Conservation (phyloP, 2,113 vertebrate genomes). For the Melanerpes formicivorus region DNA sequence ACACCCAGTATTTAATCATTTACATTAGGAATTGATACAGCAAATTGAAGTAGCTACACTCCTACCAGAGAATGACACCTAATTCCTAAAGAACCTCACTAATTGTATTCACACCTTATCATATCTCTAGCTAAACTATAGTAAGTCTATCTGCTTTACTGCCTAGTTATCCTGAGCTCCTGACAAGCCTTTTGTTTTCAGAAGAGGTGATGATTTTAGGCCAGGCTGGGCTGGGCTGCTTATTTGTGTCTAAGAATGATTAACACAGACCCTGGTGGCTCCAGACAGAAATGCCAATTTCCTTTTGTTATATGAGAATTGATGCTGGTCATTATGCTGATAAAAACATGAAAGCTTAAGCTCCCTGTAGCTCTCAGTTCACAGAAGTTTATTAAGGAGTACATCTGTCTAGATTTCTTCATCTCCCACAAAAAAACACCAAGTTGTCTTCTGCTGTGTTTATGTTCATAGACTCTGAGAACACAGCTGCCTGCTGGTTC, state of each 20-base stretch:
- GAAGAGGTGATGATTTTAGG: background rate
- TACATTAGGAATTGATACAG: background rate
- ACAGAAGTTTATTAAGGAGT: conserved; percentile 26
- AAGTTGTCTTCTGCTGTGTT: conserved; percentile 29
- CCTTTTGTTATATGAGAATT: background rate
- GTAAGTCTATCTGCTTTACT: background rate
- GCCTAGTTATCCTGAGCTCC: background rate
- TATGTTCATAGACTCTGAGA: background rate
- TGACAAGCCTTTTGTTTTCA: background rate
- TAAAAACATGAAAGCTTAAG: conserved; percentile 7
- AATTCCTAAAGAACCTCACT: background rate
- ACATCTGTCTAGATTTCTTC: background rate
- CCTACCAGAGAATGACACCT: background rate
- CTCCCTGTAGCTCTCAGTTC: conserved; percentile 4
- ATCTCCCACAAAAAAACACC: conserved; percentile 9
- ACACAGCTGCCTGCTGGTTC: conserved; percentile 17
- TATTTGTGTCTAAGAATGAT: background rate
- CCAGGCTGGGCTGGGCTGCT: background rate
- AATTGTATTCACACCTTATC: background rate
- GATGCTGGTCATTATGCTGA: conserved; percentile 29
- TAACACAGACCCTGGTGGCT: background rate
- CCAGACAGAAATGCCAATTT: conserved; percentile 10
- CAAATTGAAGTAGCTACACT: background rate
- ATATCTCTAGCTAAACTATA: background rate
- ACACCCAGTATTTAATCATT: background rate